Evolutionary conservation across 2,797 vertebrate species (phyloP), one percentile per base, ranked within the genome.

Genomic region (Odontamblyopus rebecca): DNA sequence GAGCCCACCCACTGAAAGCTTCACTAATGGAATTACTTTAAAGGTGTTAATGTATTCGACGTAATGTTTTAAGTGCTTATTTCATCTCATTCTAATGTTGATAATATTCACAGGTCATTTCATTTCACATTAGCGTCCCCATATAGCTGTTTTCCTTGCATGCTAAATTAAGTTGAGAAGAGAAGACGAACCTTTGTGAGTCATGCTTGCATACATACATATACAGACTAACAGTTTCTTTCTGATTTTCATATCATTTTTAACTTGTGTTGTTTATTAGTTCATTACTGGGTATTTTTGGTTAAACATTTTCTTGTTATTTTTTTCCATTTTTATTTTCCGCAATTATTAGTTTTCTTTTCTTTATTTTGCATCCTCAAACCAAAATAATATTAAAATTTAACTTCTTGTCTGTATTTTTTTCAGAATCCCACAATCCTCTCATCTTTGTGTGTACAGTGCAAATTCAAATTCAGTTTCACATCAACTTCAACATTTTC

Each of bases 21-120:
- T 79, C 72, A 71, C 61, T 69, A 11, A 64, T 63, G 69, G 51
- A 77, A 67, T 78, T 76, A 83, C 84, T 85, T 88, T 91, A 68
- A 72, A 5, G 67, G 76, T 70, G 68, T 79, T 75, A 32, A 32
- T 64, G 53, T 5, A 6, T 74, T 74, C 13, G 57, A 64, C 66
- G 15, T 32, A 29, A 69, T 41, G 56, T 72, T 27, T 60, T 69
- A 72, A 70, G 26, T 78, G 72, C 71, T 73, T 2, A 67, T 69
- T 69, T 61, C 53, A 15, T 51, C 57, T 68, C 35, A 27, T 71
- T 12, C 18, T 61, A 73, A 74, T 69, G 70, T 62, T 70, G 48
- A 29, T 6, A 38, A 56, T 57, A 56, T 81, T 81, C 60, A 70
- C 69, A 62, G 67, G 4, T 62, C 64, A 75, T 78, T 80, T 68